phyloP scores from a whole-genome alignment of 2,797 vertebrate species.

The Xenops minutus region DNA sequence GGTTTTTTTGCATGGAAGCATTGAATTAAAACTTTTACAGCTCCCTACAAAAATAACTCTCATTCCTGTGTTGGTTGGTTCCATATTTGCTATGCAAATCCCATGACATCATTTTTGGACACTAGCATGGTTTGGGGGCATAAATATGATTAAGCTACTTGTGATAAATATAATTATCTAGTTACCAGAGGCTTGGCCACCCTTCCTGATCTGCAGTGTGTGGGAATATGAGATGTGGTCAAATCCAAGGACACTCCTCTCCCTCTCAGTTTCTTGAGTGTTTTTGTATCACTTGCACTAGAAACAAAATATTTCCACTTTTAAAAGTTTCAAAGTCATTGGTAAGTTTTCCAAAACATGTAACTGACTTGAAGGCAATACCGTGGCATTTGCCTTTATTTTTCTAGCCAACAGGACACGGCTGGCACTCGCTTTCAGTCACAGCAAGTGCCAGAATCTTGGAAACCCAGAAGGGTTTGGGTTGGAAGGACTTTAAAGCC shows the following conservation, averaged over 20 bases:
- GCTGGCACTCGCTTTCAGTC: fast-evolving
- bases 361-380: not conserved
- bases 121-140: not conserved
- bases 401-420: fast-evolving
- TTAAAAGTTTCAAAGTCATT: not conserved
- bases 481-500: not conserved
- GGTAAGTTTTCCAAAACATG: not conserved
- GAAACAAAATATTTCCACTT: not conserved
- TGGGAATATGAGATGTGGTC: fast-evolving
- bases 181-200: not conserved
- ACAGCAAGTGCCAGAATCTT: fast-evolving
- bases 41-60: not conserved
- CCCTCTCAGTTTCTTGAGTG: not conserved
- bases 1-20: not conserved
- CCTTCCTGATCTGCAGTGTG: not conserved
- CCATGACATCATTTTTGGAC: not conserved
- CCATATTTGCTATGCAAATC: conserved; percentile 43
- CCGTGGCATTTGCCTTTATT: not conserved
- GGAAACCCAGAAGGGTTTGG: not conserved
- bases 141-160: not conserved
- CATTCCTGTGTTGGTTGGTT: not conserved
- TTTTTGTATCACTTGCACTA: not conserved
- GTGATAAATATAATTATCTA: no score
- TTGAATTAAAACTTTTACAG: not conserved
- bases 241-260: not conserved